Evolutionary conservation across 2,888 invertebrate species (phyloP), one percentile per base, ranked within the genome.

Genomic region (Ernsta delagoae): DNA sequence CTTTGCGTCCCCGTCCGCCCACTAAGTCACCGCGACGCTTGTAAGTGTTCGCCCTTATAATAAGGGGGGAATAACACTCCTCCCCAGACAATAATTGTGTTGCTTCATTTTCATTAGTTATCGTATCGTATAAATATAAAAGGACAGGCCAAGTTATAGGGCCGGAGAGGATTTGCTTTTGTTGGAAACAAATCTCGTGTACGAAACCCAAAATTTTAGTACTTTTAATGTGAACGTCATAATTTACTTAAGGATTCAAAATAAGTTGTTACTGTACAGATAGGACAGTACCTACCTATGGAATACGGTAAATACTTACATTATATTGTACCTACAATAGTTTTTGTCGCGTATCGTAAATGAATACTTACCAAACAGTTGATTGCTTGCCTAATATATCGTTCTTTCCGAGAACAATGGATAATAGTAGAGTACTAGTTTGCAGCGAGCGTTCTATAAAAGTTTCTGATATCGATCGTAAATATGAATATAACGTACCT

Each of bases 51-150:
- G 70, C 75, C 78, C 78, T 76, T 77, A 79, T 78, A 78, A 76
- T 74, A 76, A 75, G 75, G 74, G 65, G 73, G 75, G 75, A 76
- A 75, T 78, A 77, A 77, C 75, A 77, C 77, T 77, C 73, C 78
- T 77, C 75, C 74, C 73, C 71, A 73, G 74, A 77, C 74, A 71
- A 75, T 83, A 83, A 83, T 83, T 81, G 80, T 78, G 79, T 83
- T 80, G 76, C 79, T 80, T 81, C 78, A 81, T 85, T 85, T 77
- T 77, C 77, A 77, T 77, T 77, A 80, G 83, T 82, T 81, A 79
- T 79, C 74, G 78, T 77, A 75, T 73, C 74, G 70, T 76, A 75
- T 79, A 73, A 68, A 59, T 68, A 63, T 59, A 68, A 68, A 63
- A 50, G 31, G 63, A 59, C 63, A 63, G 74, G 73, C 72, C 71